Evolutionary conservation across 1,140 invertebrate genomes (phyloP), one percentile per base, ranked within the genome.

Genomic region (Atta cephalotes): DNA sequence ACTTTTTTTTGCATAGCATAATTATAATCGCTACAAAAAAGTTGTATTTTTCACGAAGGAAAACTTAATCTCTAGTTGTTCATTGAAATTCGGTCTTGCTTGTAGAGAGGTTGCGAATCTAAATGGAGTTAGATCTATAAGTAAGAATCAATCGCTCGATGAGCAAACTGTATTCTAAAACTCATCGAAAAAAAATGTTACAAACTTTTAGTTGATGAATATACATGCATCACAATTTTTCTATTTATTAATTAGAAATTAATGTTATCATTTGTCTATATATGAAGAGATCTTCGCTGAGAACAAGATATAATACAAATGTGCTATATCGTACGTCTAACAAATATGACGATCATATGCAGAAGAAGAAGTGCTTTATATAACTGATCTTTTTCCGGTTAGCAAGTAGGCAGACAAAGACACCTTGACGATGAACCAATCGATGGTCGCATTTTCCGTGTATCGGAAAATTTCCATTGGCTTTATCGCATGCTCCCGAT

Each of bases 291-390:
- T 84, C 25, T 62, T 28, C 21, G 18, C 28, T 3, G 56, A 71
- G 68, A 60, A 88, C 31, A 31, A 31, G 31, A 31, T 28, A 66
- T 14, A 25, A 14, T 31, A 35, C 18, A 86, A 76, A 31, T 49
- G 35, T 45, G 39, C 35, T 58, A 77, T 63, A 18, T 90, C 28
- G 25, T 49, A 35, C 35, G 45, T 60, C 31, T 14, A 14, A 9
- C 16, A 31, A 28, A 31, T 31, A 28, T 51, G 68, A 88, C 77
- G 76, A 71, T 88, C 71, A 35, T 80, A 85, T 85, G 85, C 56
- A 88, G 89, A 88, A 82, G 82, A 90, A 91, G 89, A 88, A 90
- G 74, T 86, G 79, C 79, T 92, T 92, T 92, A 91, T 87, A 31
- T 90, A 92, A 91, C 77, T 49, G 63, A 84, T 79, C 35, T 82